phyloP scores from a whole-genome alignment of 2,888 invertebrate genomes.

The Meliscaeva auricollis region DNA sequence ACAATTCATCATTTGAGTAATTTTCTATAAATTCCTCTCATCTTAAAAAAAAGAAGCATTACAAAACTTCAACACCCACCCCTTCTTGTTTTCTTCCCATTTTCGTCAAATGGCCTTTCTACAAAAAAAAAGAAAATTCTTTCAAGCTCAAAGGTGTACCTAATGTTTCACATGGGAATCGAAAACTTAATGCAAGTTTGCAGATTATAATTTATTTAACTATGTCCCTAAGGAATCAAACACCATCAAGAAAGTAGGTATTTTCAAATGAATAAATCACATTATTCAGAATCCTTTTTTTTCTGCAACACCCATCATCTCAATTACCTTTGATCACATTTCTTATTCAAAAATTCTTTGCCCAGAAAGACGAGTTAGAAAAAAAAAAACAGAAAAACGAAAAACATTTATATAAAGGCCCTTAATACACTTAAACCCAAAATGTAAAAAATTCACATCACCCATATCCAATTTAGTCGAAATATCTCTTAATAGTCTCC shows the following conservation, averaged over 20 bases:
- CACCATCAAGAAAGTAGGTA: background rate
- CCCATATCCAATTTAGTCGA: conserved; percentile 37
- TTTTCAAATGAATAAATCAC: conserved; percentile 13
- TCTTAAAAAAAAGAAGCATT: too few relatives aligned
- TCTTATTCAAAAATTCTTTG: conserved; percentile 31
- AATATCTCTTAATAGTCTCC: conserved; percentile 25
- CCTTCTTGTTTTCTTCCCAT: too few relatives aligned
- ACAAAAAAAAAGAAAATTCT: too few relatives aligned
- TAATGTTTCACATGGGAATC: too few relatives aligned
- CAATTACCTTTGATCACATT: conserved; percentile 44
- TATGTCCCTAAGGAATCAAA: background rate
- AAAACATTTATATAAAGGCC: conserved; percentile 1
- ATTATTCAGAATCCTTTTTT: background rate
- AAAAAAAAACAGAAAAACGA: background rate
- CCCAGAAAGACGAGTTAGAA: background rate
- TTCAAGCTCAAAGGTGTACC: too few relatives aligned
- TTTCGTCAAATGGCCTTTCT: too few relatives aligned
- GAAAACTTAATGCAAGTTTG: background rate
- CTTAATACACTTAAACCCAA: conserved; percentile 36
- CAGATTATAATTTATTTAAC: background rate
- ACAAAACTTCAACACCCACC: too few relatives aligned
- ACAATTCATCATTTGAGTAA: too few relatives aligned
- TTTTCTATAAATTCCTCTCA: too few relatives aligned
- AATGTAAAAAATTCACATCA: conserved; percentile 26
- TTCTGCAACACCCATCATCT: conserved; percentile 23